These are phyloP conservation scores for Drosophila baimaii DNA, from an alignment of 1,140 invertebrate genomes.

Conservation along the genomic window DNA sequence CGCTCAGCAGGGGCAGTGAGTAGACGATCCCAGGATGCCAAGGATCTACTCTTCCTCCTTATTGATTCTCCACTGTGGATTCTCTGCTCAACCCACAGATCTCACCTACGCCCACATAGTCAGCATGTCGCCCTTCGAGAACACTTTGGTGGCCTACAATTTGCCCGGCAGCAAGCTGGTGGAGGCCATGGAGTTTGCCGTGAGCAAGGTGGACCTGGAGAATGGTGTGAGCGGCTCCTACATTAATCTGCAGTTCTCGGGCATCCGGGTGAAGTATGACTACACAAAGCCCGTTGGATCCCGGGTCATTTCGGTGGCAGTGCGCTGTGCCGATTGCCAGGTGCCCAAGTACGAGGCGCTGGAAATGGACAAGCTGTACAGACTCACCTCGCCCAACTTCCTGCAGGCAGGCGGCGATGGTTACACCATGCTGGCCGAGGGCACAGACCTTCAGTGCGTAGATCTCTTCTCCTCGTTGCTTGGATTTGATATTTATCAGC, in stretches of 20 bases:
- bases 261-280: conserved; percentile 86
- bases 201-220: conserved; percentile 69
- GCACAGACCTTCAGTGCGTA: conserved; percentile 66
- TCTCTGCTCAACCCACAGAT: conserved; percentile 66
- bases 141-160: conserved; percentile 88
- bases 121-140: conserved; percentile 89
- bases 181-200: conserved; percentile 87
- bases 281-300: conserved; percentile 85
- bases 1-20: conserved; percentile 85
- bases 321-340: conserved; percentile 88
- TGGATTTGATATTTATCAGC: background rate
- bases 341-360: conserved; percentile 87
- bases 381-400: conserved; percentile 87
- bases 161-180: conserved; percentile 87
- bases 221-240: conserved; percentile 84
- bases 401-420: conserved; percentile 89
- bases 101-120: conserved; percentile 89
- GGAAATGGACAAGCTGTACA: conserved; percentile 86
- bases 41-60: too few species aligned
- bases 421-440: conserved; percentile 83
- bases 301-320: conserved; percentile 86
- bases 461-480: background rate
- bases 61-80: background rate
- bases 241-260: conserved; percentile 87
- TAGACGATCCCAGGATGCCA: background rate